These are phyloP conservation scores for Chromobotia macracanthus DNA, from an alignment of 2,797 vertebrate species.

Conservation along the genomic window DNA sequence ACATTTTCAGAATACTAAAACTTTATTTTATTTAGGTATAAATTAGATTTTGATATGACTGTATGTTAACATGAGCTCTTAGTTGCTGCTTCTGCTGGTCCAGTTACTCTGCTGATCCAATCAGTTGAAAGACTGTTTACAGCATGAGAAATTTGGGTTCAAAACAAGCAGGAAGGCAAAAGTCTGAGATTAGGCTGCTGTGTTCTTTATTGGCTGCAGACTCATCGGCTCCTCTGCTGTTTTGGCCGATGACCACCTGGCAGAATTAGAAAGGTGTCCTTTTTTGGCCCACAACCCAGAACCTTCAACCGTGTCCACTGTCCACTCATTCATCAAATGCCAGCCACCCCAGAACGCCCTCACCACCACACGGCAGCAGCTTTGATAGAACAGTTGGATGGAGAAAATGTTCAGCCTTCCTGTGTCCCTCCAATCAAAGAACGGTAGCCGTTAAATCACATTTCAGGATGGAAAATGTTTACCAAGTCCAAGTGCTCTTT, in stretches of 20 bases:
- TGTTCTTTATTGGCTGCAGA: constrained; percentile 78
- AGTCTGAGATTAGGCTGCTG: constrained; percentile 69
- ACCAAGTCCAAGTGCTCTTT: constrained; percentile 67
- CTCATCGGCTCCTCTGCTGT: constrained; percentile 78
- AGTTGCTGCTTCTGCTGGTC: too few relatives aligned
- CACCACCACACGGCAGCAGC: constrained; percentile 69
- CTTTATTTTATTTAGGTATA: too few relatives aligned
- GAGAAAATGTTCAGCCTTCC: constrained; percentile 76
- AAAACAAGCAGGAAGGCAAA: constrained; percentile 11
- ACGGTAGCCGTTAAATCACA: constrained; percentile 71
- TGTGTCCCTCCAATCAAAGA: constrained; percentile 64
- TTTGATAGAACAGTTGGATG: constrained; percentile 74
- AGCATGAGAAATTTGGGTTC: not conserved
- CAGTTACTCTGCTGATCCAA: too few relatives aligned
- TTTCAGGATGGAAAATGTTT: constrained; percentile 71
- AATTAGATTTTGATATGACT: too few relatives aligned
- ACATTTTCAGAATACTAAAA: too few relatives aligned
- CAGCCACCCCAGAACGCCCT: constrained; percentile 78
- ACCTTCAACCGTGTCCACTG: constrained; percentile 76
- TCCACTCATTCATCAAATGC: constrained; percentile 83
- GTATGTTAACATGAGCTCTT: too few relatives aligned
- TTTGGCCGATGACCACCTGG: constrained; percentile 81
- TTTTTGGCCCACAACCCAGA: constrained; percentile 76
- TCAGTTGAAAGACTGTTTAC: too few relatives aligned
- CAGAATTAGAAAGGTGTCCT: constrained; percentile 85